Evolutionary conservation across 2,797 vertebrate species (phyloP).

Genomic region (Zenarchopterus dispar): DNA sequence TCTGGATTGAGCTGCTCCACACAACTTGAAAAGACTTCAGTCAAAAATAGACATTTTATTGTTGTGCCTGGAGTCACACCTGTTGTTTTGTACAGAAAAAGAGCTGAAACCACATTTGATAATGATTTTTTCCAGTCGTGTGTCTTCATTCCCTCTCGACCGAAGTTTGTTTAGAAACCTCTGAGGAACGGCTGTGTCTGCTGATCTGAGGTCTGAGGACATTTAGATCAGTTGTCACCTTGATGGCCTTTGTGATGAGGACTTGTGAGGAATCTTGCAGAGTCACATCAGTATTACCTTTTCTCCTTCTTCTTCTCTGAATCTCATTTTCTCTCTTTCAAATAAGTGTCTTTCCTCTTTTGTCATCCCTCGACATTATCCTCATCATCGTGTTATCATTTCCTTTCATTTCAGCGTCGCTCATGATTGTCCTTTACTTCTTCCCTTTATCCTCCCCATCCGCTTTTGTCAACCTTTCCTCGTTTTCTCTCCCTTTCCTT

Average conservation of each 20-base stretch:
- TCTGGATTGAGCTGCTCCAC: no score
- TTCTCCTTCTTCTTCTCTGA: not conserved
- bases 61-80: no score
- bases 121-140: no score
- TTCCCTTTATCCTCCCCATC: not conserved
- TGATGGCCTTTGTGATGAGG: not conserved
- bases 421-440: not conserved
- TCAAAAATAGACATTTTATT: no score
- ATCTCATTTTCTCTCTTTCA: not conserved
- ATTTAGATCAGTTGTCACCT: not conserved
- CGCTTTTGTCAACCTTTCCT: not conserved
- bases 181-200: not conserved
- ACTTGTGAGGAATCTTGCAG: not conserved
- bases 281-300: not conserved
- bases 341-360: no score
- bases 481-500: not conserved
- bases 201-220: not conserved
- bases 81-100: no score
- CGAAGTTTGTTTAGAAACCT: slow-evolving; percentile 1
- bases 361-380: no score
- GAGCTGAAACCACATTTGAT: no score
- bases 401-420: not conserved
- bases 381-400: no score
- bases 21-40: no score
- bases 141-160: not conserved